phyloP scores from a whole-genome alignment of 1,140 invertebrate genomes.

The Chionoecetes opilio region DNA sequence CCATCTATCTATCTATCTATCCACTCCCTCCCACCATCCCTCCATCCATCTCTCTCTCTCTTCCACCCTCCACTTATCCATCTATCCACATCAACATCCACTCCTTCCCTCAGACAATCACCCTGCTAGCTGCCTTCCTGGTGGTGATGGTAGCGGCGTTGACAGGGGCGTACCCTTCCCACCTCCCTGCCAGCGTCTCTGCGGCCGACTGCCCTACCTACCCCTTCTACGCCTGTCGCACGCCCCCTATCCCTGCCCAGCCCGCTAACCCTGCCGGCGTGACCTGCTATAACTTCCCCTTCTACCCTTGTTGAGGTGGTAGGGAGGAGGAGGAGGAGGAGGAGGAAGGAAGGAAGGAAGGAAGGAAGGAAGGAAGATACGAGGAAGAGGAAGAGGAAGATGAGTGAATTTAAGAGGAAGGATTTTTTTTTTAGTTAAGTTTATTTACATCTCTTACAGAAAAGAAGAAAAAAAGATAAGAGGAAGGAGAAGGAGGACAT shows the following conservation, averaged over 20 bases:
- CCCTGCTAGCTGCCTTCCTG: conserved; percentile 35
- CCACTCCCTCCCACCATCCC: neutral
- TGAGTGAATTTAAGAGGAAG: no score
- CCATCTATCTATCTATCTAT: neutral
- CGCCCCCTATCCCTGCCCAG: conserved; percentile 44
- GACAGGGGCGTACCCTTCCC: conserved; percentile 12
- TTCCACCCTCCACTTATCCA: neutral
- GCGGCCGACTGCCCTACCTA: conserved; percentile 58
- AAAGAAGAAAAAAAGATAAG: no score
- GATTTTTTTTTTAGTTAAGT: no score
- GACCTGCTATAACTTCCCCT: conserved; percentile 69
- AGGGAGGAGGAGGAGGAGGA: no score
- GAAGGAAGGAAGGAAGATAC: no score
- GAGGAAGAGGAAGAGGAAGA: no score
- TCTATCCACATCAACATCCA: neutral
- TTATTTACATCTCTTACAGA: no score
- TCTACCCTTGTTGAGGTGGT: conserved; percentile 51
- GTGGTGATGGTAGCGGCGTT: conserved; percentile 42
- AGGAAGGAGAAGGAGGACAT: no score
- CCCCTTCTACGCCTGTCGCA: conserved; percentile 56
- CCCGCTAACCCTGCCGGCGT: conserved; percentile 66
- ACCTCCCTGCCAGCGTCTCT: conserved; percentile 58
- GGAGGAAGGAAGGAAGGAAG: no score
- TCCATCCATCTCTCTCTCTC: conserved; percentile 33
- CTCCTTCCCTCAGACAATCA: neutral